Conservation (phyloP, 1,140 invertebrate genomes). For the Caenorhabditis tropicalis region DNA sequence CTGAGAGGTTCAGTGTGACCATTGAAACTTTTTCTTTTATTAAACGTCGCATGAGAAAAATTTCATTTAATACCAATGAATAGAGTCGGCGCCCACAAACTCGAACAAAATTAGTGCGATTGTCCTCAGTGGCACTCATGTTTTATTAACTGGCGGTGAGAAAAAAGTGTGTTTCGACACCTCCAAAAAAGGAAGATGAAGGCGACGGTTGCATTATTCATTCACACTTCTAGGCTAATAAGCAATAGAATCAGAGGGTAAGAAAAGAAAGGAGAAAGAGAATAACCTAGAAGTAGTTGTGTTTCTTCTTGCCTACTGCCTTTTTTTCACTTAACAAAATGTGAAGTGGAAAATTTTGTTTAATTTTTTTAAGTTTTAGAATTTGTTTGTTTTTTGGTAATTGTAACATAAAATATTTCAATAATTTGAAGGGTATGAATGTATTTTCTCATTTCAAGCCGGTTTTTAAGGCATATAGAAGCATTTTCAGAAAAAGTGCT, state of each 20-base stretch:
- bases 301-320: neutral
- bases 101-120: neutral
- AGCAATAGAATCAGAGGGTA: neutral
- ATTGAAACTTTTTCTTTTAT: neutral
- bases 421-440: too few relatives aligned
- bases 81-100: neutral
- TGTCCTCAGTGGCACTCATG: neutral
- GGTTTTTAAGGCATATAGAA: too few relatives aligned
- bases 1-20: neutral
- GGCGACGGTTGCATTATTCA: conserved; percentile 28
- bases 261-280: neutral
- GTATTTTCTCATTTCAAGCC: too few relatives aligned
- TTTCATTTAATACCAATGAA: conserved; percentile 9
- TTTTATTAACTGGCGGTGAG: conserved; percentile 10
- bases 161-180: neutral
- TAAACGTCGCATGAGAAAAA: neutral
- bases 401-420: too few relatives aligned
- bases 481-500: too few relatives aligned
- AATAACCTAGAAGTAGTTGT: neutral
- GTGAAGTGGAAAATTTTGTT: too few relatives aligned
- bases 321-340: neutral
- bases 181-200: conserved; percentile 30
- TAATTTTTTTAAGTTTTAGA: too few relatives aligned
- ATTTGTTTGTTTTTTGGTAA: too few relatives aligned
- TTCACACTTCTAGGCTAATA: neutral